Evolutionary conservation across 2,888 invertebrate genomes (phyloP), one percentile per base, ranked within the genome.

Genomic region (Trissoscelio sp.): DNA sequence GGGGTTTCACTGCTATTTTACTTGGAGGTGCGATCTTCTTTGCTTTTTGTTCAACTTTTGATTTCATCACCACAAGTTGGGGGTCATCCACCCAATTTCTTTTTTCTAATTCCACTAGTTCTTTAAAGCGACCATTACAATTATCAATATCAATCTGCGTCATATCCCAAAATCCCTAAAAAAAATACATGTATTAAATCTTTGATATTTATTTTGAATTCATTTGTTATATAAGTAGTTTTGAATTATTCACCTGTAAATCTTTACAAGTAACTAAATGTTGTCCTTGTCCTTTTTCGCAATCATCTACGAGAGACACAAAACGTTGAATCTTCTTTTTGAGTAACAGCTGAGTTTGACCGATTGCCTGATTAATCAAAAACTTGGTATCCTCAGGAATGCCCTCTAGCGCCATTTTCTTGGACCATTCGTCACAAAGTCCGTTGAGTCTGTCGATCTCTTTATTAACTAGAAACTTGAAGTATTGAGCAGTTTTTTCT

Each of bases 81-180:
- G n/a, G n/a, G n/a, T n/a, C n/a, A n/a, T n/a, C n/a, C n/a, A n/a
- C n/a, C n/a, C n/a, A n/a, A n/a, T n/a, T n/a, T 12, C 12, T 1
- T 42, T 5, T 16, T 3, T 12, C 42, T 3, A 2, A 0, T 14
- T 5, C 4, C 4, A 1, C 42, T 14, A 42, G 42, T 42, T 37
- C n/a, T 37, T 42, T 12, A 11, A 91, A 91, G 3, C 91, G 83
- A 4, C 44, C 66, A 3, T 89, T 84, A 58, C 91, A 90, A 48
- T 91, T 81, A 16, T 81, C 85, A 11, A 92, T 93, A 92, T 97
- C 96, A 91, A 96, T 94, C 84, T 94, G 94, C 37, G 96, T 94
- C 95, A 96, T 95, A 87, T 97, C 97, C 97, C 97, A 97, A 92
- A 97, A 97, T 22, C 97, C 97, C 85, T 95, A 95, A 0, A 64